Evolutionary conservation across 2,797 vertebrate genomes (phyloP).

Genomic region (Dryobates pubescens): DNA sequence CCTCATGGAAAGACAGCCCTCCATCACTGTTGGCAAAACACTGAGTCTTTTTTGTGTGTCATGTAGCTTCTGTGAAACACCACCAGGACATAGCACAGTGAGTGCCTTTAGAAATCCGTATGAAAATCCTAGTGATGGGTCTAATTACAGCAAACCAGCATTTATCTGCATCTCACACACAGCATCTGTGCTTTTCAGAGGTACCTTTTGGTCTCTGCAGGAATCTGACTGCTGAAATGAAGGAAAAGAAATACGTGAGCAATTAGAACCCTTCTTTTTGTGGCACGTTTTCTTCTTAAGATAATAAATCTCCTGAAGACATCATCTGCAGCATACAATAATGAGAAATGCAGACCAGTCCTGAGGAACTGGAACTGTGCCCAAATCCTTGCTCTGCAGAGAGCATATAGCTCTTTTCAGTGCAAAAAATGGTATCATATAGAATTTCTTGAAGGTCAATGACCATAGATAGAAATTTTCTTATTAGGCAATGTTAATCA

Average conservation of each 20-base stretch:
- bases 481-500: background rate
- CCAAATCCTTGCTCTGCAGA: background rate
- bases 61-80: background rate
- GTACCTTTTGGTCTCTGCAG: background rate
- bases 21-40: background rate
- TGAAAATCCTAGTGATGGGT: background rate
- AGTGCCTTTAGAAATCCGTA: background rate
- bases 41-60: background rate
- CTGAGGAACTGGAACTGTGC: background rate
- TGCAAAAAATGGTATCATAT: background rate
- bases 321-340: background rate
- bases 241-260: background rate
- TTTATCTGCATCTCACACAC: background rate
- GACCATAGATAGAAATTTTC: background rate
- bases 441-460: background rate
- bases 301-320: background rate
- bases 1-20: background rate
- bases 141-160: background rate
- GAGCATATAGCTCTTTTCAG: fast-evolving
- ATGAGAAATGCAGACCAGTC: background rate
- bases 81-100: background rate
- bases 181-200: background rate
- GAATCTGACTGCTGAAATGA: background rate
- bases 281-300: background rate
- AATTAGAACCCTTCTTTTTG: background rate